phyloP scores from a whole-genome alignment of 2,888 invertebrate genomes.

The Timema podura region DNA sequence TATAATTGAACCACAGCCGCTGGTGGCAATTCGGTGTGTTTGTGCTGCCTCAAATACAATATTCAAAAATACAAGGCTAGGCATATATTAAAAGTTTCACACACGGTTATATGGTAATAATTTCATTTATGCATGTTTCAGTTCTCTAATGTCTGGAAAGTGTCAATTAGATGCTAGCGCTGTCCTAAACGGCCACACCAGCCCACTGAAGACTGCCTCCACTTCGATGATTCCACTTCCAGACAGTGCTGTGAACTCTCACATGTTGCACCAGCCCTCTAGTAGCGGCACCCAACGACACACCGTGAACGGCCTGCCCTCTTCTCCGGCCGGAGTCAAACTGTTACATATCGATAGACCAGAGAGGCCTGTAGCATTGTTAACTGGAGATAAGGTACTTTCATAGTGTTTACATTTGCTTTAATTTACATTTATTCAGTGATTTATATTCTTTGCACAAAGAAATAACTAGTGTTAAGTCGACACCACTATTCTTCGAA shows the following conservation, averaged over 20 bases:
- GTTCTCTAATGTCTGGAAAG: conserved; percentile 25
- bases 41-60: too few species aligned
- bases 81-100: too few species aligned
- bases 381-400: conserved; percentile 3
- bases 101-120: too few species aligned
- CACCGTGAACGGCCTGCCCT: conserved; percentile 15
- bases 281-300: neutral
- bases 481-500: too few species aligned
- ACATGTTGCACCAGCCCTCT: neutral
- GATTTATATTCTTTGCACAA: too few species aligned
- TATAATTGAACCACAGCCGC: too few species aligned
- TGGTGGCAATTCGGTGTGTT: too few species aligned
- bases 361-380: neutral
- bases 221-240: neutral
- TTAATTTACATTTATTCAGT: too few species aligned
- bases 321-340: conserved; percentile 26
- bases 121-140: neutral
- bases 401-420: neutral
- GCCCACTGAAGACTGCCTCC: conserved; percentile 20
- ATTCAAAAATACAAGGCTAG: too few species aligned
- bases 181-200: conserved; percentile 24
- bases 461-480: too few species aligned
- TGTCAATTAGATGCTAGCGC: conserved; percentile 23
- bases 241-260: neutral
- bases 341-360: conserved; percentile 21